These are phyloP conservation scores for Eriosoma lanigerum DNA, from an alignment of 1,140 invertebrate genomes.

Conservation along the genomic window DNA sequence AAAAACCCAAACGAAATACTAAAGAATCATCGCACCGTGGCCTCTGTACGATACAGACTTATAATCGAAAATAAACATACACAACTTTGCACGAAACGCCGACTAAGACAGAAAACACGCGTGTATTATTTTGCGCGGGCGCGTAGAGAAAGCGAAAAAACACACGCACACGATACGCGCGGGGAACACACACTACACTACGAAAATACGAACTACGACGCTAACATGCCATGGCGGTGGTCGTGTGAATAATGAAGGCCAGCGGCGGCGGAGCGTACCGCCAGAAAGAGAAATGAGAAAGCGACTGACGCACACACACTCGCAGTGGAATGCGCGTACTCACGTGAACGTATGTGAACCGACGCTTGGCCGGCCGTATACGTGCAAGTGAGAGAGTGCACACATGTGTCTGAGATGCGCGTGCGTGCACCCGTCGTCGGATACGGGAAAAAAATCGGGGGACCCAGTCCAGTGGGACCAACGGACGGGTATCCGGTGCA, in stretches of 20 bases:
- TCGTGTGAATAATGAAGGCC: conserved; percentile 18
- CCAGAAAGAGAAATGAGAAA: conserved; percentile 52
- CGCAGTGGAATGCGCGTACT: conserved; percentile 26
- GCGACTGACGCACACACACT: conserved; percentile 31
- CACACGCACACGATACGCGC: background rate
- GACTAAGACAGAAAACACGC: background rate
- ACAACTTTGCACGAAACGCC: background rate
- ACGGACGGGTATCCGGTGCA: conserved; percentile 39
- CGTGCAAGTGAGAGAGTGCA: background rate
- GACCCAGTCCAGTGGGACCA: conserved; percentile 44
- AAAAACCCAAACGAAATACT: background rate
- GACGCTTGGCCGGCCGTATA: background rate
- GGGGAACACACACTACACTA: conserved; percentile 4
- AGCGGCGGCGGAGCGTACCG: conserved; percentile 39
- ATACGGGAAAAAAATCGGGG: background rate
- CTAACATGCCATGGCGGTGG: conserved; percentile 23
- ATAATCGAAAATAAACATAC: background rate
- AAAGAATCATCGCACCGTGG: background rate
- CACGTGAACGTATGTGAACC: conserved; percentile 23
- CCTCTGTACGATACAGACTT: too few species aligned
- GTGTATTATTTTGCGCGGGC: background rate
- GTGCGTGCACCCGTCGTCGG: background rate
- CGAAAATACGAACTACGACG: conserved; percentile 3
- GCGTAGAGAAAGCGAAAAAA: conserved; percentile 15
- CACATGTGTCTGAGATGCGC: background rate